Percentiles rank a stretch among this genome's conserved stretches.
These are phyloP conservation scores for Aspidiotus rigidus DNA, from an alignment of 2,888 invertebrate genomes.

Conservation along the genomic window DNA sequence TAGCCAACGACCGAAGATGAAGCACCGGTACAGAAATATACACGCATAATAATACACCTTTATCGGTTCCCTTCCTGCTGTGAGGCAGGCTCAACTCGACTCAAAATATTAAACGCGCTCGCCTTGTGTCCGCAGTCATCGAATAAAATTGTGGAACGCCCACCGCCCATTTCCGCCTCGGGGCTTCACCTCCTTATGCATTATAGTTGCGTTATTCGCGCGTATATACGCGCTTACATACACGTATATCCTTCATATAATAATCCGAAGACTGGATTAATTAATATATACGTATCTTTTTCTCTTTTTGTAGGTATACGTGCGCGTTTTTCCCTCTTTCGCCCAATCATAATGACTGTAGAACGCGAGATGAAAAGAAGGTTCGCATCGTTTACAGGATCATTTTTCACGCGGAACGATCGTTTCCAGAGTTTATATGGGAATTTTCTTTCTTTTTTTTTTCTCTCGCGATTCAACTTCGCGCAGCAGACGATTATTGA, in stretches of 20 bases:
- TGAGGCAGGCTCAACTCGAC: conserved; percentile 23
- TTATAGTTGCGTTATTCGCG: conserved; percentile 19
- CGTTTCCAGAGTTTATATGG: no score
- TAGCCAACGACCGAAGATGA: not conserved
- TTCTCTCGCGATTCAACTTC: no score
- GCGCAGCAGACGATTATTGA: no score
- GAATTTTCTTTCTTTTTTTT: no score
- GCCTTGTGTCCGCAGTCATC: conserved; percentile 14
- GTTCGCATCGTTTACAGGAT: no score
- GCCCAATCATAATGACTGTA: not conserved
- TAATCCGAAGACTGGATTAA: conserved; percentile 16
- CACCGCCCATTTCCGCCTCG: conserved; percentile 34
- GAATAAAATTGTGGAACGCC: conserved; percentile 33
- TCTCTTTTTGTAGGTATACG: not conserved
- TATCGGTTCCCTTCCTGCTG: conserved; percentile 16
- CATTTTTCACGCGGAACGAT: no score
- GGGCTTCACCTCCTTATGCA: conserved; percentile 21
- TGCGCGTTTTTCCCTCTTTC: not conserved
- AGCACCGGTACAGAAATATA: not conserved
- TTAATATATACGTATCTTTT: conserved; percentile 4
- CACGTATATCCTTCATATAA: not conserved
- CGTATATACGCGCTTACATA: not conserved
- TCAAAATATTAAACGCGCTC: conserved; percentile 26
- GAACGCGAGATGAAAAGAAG: no score
- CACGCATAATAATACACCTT: not conserved